These are phyloP conservation scores for Tridacna gigas DNA, from an alignment of 2,888 invertebrate genomes.

Conservation along the genomic window DNA sequence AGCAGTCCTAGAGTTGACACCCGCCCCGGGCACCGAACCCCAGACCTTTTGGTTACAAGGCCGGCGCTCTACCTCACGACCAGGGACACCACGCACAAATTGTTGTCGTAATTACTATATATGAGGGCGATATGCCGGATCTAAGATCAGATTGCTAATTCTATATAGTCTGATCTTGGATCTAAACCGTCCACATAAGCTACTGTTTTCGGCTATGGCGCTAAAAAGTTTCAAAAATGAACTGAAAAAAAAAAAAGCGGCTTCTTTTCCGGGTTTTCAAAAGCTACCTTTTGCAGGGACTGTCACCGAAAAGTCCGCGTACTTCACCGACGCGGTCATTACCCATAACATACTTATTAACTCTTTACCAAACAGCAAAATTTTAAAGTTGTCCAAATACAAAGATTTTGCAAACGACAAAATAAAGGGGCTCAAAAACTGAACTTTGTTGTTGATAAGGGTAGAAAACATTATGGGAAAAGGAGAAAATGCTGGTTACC, in stretches of 20 bases:
- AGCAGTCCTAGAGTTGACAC: no score
- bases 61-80: not conserved
- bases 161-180: not conserved
- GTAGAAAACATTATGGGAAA: not conserved
- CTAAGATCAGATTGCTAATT: not conserved
- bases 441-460: not conserved
- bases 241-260: no score
- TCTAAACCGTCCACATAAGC: not conserved
- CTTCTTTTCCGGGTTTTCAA: no score
- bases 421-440: not conserved
- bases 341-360: not conserved
- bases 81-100: not conserved
- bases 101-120: no score
- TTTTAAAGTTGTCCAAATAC: not conserved
- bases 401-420: not conserved
- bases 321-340: not conserved
- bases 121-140: no score
- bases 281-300: no score
- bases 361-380: not conserved
- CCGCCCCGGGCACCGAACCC: no score
- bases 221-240: no score
- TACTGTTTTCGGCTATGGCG: not conserved
- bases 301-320: no score
- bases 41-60: no score
- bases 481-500: not conserved